A percentile compares a stretch with the other conserved stretches of the same genome.
These are phyloP conservation scores for Tachycineta bicolor DNA, from an alignment of 2,113 vertebrate genomes.

Conservation along the genomic window DNA sequence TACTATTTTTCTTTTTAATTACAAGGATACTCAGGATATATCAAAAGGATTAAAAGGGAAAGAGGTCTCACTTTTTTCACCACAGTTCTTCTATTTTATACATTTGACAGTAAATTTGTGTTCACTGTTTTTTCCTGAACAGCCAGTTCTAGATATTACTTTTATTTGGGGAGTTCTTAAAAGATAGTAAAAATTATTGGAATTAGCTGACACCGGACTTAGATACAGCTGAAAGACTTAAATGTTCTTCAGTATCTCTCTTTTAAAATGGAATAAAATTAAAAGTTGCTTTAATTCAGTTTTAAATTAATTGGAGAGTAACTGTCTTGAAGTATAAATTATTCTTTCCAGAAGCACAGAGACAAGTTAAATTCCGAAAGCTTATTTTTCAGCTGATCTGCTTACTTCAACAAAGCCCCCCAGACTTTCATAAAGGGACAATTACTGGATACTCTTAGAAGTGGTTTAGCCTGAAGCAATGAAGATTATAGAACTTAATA, in stretches of 20 bases:
- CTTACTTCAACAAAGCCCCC: neutral
- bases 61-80: neutral
- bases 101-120: neutral
- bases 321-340: neutral
- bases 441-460: slow-evolving; percentile 1
- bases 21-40: neutral
- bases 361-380: neutral
- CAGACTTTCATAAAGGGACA: neutral
- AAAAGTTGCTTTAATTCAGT: neutral
- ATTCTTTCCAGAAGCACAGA: neutral
- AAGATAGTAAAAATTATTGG: neutral
- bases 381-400: neutral
- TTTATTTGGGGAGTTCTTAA: neutral
- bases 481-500: neutral
- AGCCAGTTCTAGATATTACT: neutral
- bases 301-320: neutral
- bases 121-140: neutral
- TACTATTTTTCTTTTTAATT: neutral
- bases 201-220: neutral
- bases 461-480: neutral
- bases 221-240: neutral
- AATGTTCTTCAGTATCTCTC: neutral
- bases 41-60: neutral
- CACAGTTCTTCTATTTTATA: neutral
- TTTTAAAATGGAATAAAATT: neutral